phyloP scores from a whole-genome alignment of 1,140 invertebrate genomes.

The Ceratosolen fusciceps region DNA sequence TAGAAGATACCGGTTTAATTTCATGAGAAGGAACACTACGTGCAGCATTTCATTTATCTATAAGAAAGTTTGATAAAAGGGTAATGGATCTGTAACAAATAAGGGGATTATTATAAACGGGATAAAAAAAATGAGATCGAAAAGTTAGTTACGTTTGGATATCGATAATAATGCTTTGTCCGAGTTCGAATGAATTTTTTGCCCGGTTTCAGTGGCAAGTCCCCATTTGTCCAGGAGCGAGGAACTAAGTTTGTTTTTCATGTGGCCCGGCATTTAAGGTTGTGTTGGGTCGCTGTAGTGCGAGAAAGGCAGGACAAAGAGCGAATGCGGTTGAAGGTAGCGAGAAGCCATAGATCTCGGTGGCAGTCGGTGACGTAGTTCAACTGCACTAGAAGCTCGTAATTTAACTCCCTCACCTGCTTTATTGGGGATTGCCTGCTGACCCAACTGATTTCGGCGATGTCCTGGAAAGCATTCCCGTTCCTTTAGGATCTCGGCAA shows the following conservation, averaged over 20 bases:
- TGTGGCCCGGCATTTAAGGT: neutral
- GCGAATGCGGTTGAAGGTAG: neutral
- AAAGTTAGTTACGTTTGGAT: neutral
- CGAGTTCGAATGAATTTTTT: slow-evolving; percentile 3
- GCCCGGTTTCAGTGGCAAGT: neutral
- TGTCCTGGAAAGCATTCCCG: neutral
- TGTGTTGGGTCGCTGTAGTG: neutral
- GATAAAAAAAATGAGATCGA: too few species aligned
- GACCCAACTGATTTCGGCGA: slow-evolving; percentile 28
- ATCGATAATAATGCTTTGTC: slow-evolving; percentile 9
- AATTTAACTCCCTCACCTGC: slow-evolving; percentile 32
- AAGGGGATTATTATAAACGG: too few species aligned
- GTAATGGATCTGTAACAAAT: too few species aligned
- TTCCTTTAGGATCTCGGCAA: neutral
- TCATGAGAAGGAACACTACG: too few species aligned
- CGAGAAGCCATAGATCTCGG: slow-evolving; percentile 14
- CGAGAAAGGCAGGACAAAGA: neutral
- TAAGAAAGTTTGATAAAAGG: too few species aligned
- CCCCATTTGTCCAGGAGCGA: neutral
- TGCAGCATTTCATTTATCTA: too few species aligned
- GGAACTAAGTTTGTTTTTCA: neutral
- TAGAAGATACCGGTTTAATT: too few species aligned
- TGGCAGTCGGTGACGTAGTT: neutral
- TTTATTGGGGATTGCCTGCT: slow-evolving; percentile 5
- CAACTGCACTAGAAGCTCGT: neutral